These are phyloP conservation scores for Apotomis betuletana DNA, from an alignment of 2,888 invertebrate species.

Conservation along the genomic window DNA sequence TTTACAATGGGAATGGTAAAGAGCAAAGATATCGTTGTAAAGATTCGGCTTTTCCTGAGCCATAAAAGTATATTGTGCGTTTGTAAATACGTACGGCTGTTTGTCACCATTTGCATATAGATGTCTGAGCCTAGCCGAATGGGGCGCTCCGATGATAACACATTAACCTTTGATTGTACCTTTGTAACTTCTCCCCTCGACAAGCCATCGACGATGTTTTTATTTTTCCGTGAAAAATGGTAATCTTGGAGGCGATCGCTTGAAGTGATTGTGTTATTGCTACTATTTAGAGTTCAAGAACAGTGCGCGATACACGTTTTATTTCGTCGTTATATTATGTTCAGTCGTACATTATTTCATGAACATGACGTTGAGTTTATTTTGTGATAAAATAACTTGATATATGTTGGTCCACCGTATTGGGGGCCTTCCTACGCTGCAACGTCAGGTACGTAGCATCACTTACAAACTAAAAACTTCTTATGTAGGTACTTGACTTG, in stretches of 20 bases:
- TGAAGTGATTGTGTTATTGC: slow-evolving; percentile 15
- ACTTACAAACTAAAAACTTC: no score
- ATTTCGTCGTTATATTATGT: no score
- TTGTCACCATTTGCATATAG: slow-evolving; percentile 82
- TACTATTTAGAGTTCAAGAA: slow-evolving; percentile 1
- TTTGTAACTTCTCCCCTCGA: slow-evolving; percentile 36
- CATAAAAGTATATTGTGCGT: slow-evolving; percentile 83
- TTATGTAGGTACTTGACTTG: no score
- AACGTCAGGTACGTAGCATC: no score
- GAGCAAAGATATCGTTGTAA: slow-evolving; percentile 49
- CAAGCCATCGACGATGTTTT: slow-evolving; percentile 18
- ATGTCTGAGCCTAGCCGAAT: slow-evolving; percentile 59
- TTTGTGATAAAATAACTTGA: no score
- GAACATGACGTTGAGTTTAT: no score
- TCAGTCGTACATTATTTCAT: no score
- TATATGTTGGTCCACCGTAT: no score
- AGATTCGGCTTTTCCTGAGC: slow-evolving; percentile 73
- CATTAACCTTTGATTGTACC: slow-evolving; percentile 46
- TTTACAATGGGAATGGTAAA: slow-evolving; percentile 44
- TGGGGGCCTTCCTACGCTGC: no score
- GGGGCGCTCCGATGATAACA: slow-evolving; percentile 45
- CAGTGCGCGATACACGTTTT: no score
- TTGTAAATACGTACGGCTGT: slow-evolving; percentile 77
- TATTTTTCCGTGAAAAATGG: slow-evolving; percentile 26
- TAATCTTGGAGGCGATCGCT: neutral